phyloP scores from a whole-genome alignment of 2,888 invertebrate species.

The Aphodius granarius region DNA sequence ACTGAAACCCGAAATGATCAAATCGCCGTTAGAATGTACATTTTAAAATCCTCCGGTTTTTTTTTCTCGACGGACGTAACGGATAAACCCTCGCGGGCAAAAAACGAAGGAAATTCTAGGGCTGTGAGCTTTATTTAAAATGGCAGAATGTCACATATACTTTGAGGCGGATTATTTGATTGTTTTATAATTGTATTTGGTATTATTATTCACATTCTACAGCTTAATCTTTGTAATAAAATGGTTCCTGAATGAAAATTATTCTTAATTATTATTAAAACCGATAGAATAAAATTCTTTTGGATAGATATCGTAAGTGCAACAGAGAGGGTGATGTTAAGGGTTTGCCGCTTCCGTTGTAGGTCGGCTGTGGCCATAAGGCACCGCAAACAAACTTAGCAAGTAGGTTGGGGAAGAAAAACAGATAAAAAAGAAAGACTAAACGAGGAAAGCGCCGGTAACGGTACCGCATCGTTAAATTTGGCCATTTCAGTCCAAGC shows the following conservation, averaged over 20 bases:
- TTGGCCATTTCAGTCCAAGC: not conserved
- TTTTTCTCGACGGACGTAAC: not conserved
- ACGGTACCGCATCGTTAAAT: not conserved
- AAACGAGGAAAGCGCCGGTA: not conserved
- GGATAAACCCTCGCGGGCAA: not conserved
- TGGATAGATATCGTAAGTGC: not conserved
- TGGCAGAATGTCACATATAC: not conserved
- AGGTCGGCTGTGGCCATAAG: not conserved
- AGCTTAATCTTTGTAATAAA: too few species aligned
- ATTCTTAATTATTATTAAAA: too few species aligned
- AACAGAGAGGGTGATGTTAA: not conserved
- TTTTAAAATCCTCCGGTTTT: not conserved
- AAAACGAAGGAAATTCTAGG: not conserved
- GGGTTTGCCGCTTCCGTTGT: not conserved
- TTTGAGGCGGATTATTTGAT: not conserved
- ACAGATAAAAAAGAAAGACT: not conserved
- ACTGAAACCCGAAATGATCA: not conserved
- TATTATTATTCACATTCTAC: too few species aligned
- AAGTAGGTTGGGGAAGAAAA: not conserved
- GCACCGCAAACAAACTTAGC: not conserved
- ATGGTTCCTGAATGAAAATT: too few species aligned
- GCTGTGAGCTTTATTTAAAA: not conserved
- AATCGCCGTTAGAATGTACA: not conserved
- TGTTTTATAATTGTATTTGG: not conserved
- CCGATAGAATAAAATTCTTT: not conserved